Evolutionary conservation across 2,113 vertebrate genomes (phyloP).

Genomic region (Perca flavescens): DNA sequence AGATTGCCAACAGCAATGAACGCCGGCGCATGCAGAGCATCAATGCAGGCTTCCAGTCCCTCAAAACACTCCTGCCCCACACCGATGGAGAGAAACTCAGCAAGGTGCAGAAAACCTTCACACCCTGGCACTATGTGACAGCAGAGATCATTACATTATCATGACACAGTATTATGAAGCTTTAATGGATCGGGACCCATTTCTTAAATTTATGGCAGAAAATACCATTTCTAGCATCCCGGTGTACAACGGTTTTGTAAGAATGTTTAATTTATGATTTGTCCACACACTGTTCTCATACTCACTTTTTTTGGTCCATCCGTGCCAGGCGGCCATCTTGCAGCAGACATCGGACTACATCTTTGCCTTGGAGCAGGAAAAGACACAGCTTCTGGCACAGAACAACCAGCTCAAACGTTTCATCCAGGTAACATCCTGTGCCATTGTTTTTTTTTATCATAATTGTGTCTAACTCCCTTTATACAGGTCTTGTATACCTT

Average conservation of each 20-base stretch:
- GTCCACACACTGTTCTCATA: not conserved
- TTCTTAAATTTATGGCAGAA: not conserved
- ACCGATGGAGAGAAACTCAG: slow-evolving; percentile 98
- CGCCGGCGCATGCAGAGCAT: slow-evolving; percentile 99
- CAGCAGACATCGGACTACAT: slow-evolving; percentile 99
- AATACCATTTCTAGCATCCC: not conserved
- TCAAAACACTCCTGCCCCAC: slow-evolving; percentile 98
- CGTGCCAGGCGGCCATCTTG: slow-evolving; percentile 92
- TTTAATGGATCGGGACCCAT: not conserved
- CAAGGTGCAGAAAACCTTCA: slow-evolving; percentile 78
- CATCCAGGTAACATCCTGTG: slow-evolving; percentile 88
- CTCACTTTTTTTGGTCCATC: not conserved
- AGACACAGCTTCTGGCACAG: slow-evolving; percentile 95
- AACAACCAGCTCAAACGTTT: slow-evolving; percentile 98
- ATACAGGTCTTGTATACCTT: not conserved
- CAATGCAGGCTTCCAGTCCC: slow-evolving; percentile 98
- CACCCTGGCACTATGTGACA: not conserved
- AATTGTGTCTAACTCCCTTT: not conserved
- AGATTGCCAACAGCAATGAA: slow-evolving; percentile 99
- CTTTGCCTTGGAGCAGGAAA: slow-evolving; percentile 97
- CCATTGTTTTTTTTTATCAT: no score
- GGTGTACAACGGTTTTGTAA: not conserved
- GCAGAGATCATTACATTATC: not conserved
- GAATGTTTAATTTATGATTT: not conserved
- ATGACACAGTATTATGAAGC: not conserved